These are phyloP conservation scores for Gasterosteus aculeatus DNA, from an alignment of 2,113 vertebrate species.

Conservation along the genomic window DNA sequence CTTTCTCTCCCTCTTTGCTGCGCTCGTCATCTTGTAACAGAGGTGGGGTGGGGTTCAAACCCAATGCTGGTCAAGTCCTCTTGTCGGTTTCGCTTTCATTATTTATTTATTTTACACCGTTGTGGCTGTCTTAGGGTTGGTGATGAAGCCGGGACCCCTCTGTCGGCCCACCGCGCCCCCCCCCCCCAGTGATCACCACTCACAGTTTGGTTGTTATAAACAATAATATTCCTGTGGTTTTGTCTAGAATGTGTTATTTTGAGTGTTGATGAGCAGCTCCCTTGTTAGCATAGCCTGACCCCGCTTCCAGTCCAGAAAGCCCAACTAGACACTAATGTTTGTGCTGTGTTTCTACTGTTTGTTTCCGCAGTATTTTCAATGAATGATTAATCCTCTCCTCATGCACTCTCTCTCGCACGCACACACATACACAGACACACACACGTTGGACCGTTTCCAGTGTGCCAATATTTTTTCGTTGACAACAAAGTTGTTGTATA, in stretches of 20 bases:
- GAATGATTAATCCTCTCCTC: conserved; percentile 75
- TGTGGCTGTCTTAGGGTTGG: no score
- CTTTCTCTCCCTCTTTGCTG: no score
- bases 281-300: background rate
- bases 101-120: no score
- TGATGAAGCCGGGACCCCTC: no score
- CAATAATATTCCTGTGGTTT: background rate
- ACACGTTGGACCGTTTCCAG: background rate
- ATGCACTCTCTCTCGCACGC: conserved; percentile 5
- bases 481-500: background rate
- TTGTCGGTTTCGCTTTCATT: no score
- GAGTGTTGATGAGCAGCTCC: background rate
- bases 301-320: conserved; percentile 20
- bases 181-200: no score
- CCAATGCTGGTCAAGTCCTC: no score
- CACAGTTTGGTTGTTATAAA: background rate
- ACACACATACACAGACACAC: background rate
- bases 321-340: conserved; percentile 39
- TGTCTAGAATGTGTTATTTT: background rate
- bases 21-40: no score
- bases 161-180: no score
- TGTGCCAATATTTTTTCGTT: conserved; percentile 7
- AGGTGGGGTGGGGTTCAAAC: no score
- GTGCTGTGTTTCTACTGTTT: conserved; percentile 40
- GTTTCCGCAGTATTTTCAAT: conserved; percentile 60